A percentile compares a stretch with the other conserved stretches of the same genome.
These are phyloP conservation scores for Drosophila planitibia DNA, from an alignment of 2,888 invertebrate genomes.

Conservation along the genomic window DNA sequence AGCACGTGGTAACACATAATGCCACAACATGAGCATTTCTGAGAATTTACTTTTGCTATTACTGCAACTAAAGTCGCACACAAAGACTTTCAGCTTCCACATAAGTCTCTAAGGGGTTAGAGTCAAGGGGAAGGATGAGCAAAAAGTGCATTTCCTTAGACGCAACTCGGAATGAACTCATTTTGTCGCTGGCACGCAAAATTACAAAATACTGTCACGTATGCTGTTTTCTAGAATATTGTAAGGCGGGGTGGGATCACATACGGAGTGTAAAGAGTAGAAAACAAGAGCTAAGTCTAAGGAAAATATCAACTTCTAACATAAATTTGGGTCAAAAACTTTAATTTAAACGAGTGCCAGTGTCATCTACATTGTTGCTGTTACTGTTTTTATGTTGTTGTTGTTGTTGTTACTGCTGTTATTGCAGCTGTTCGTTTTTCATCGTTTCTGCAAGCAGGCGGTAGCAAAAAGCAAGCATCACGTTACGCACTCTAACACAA, in stretches of 20 bases:
- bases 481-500: conserved; percentile 75
- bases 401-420: conserved; percentile 18
- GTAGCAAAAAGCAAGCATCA: conserved; percentile 50
- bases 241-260: conserved; percentile 14
- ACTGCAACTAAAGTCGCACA: conserved; percentile 55
- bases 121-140: background rate
- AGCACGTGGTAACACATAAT: conserved; percentile 49
- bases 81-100: conserved; percentile 44
- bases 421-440: conserved; percentile 29
- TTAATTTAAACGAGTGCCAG: conserved; percentile 78
- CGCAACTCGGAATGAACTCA: conserved; percentile 68
- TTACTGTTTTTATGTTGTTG: conserved; percentile 14
- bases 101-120: conserved; percentile 29
- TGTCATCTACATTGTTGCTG: conserved; percentile 56
- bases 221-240: conserved; percentile 81
- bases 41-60: conserved; percentile 55
- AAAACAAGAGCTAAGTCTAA: conserved; percentile 43
- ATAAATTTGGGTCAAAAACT: conserved; percentile 80
- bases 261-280: conserved; percentile 1
- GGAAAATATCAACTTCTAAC: conserved; percentile 79
- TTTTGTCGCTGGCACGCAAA: conserved; percentile 63
- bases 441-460: conserved; percentile 31
- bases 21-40: conserved; percentile 35
- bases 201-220: conserved; percentile 79
- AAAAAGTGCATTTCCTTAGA: conserved; percentile 58